phyloP scores from a whole-genome alignment of 2,888 invertebrate species.

The Neuroscelio doddi region DNA sequence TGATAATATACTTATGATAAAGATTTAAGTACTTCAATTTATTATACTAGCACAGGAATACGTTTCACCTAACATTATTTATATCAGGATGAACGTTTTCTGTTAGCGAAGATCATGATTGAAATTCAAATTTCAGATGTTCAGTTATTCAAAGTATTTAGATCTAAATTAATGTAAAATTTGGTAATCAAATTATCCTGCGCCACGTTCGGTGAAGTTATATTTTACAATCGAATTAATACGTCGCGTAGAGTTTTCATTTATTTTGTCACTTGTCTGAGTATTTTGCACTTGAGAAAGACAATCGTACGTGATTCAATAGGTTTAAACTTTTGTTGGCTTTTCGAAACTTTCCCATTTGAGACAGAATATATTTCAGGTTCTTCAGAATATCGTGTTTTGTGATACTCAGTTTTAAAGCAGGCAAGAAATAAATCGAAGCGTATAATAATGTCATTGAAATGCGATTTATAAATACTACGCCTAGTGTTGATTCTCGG shows the following conservation, averaged over 20 bases:
- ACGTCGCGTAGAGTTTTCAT: too few relatives aligned
- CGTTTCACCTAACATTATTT: not conserved
- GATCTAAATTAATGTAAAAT: too few relatives aligned
- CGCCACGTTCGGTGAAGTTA: too few relatives aligned
- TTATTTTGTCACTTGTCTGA: constrained; percentile 1
- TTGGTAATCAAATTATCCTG: too few relatives aligned
- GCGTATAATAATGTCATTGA: constrained; percentile 59
- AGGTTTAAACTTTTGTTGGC: not conserved
- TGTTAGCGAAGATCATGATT: too few relatives aligned
- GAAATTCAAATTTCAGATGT: too few relatives aligned
- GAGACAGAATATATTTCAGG: not conserved
- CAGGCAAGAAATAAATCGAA: constrained; percentile 48
- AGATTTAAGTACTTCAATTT: not conserved
- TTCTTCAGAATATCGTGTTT: constrained; percentile 10
- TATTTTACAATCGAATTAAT: too few relatives aligned
- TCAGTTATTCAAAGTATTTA: too few relatives aligned
- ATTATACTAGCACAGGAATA: not conserved
- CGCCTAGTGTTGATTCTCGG: constrained; percentile 55
- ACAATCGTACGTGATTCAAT: not conserved
- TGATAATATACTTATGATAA: not conserved
- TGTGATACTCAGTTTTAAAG: constrained; percentile 17
- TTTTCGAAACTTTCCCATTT: not conserved
- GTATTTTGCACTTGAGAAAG: not conserved
- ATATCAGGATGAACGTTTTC: too few relatives aligned
- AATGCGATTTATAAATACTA: constrained; percentile 62